Evolutionary conservation across 2,888 invertebrate genomes (phyloP).

Genomic region (Pegoplata infirma): DNA sequence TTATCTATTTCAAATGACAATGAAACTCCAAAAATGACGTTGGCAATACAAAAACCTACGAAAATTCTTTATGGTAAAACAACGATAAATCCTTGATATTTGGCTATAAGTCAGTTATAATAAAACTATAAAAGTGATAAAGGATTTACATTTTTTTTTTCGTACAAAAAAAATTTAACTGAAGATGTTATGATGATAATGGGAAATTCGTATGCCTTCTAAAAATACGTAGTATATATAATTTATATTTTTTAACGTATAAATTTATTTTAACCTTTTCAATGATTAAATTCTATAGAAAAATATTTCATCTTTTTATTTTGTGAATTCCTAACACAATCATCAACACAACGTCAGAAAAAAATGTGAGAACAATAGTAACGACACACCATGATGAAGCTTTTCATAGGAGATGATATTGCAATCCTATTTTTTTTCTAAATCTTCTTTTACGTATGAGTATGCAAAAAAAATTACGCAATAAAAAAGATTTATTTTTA

Average conservation of each 20-base stretch:
- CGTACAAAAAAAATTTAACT: constrained; percentile 4
- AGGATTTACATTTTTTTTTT: constrained; percentile 11
- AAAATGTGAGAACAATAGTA: constrained; percentile 25
- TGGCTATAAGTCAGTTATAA: neutral
- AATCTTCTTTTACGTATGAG: constrained; percentile 34
- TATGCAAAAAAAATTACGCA: constrained; percentile 41
- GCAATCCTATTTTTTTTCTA: constrained; percentile 34
- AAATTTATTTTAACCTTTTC: constrained; percentile 41
- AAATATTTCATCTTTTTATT: constrained; percentile 2
- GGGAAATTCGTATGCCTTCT: constrained; percentile 2
- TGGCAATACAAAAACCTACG: neutral
- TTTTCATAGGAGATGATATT: constrained; percentile 21
- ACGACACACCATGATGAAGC: constrained; percentile 22
- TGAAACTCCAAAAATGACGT: neutral
- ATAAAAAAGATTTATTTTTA: constrained; percentile 59
- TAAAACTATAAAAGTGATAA: constrained; percentile 19
- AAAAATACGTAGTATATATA: constrained; percentile 33
- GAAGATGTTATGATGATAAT: constrained; percentile 4
- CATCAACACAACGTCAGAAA: constrained; percentile 8
- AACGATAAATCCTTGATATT: constrained; percentile 4
- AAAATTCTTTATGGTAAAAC: neutral
- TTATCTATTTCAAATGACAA: neutral
- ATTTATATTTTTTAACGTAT: no score
- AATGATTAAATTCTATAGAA: constrained; percentile 33
- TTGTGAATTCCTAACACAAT: constrained; percentile 12